phyloP scores from a whole-genome alignment of 2,888 invertebrate species.

The Monochamus alternatus region DNA sequence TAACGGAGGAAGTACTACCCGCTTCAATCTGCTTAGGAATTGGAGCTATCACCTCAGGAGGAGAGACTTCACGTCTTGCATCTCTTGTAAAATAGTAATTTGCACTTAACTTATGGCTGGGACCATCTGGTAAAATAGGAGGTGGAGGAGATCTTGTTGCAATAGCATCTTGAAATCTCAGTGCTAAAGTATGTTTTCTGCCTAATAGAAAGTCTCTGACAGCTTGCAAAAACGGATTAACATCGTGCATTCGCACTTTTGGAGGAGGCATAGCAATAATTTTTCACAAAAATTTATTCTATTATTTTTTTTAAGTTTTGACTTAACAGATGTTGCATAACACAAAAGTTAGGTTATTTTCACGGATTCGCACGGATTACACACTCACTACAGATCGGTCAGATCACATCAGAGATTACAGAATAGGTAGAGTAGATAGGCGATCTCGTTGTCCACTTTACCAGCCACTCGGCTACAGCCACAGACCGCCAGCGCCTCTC shows the following conservation, averaged over 20 bases:
- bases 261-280: constrained; percentile 52
- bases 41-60: constrained; percentile 76
- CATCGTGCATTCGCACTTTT: constrained; percentile 72
- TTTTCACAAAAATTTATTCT: constrained; percentile 26
- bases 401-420: too few species aligned
- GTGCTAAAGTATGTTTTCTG: constrained; percentile 71
- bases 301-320: constrained; percentile 32
- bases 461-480: too few species aligned
- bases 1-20: constrained; percentile 44
- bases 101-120: constrained; percentile 82
- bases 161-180: constrained; percentile 77
- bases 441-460: too few species aligned
- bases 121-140: constrained; percentile 87
- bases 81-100: constrained; percentile 92
- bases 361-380: too few species aligned
- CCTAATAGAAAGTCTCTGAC: constrained; percentile 80
- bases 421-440: too few species aligned
- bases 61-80: constrained; percentile 84
- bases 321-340: constrained; percentile 41
- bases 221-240: constrained; percentile 77
- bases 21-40: constrained; percentile 55
- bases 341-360: not conserved
- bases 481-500: too few species aligned
- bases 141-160: constrained; percentile 86
- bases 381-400: too few species aligned